These are phyloP conservation scores for Condylura cristata DNA, from an alignment of 2,113 vertebrate species.

Conservation along the genomic window DNA sequence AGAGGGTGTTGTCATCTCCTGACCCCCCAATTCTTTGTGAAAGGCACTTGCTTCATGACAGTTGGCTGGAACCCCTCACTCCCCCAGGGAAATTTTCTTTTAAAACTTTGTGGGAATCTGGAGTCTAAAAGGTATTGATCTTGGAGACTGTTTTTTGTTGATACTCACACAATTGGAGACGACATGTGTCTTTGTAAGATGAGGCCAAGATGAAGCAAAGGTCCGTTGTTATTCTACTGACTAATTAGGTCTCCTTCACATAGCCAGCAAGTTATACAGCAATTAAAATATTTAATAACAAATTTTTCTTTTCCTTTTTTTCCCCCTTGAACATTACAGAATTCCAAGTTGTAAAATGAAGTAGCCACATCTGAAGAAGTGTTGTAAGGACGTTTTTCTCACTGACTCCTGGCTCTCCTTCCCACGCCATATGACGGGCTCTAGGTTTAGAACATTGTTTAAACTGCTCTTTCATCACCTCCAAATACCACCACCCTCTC, in stretches of 20 bases:
- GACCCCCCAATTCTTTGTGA: background rate
- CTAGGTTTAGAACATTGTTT: background rate
- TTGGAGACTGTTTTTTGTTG: slow-evolving; percentile 59
- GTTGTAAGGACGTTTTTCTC: background rate
- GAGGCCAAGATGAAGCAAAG: slow-evolving; percentile 57
- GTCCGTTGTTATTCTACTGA: background rate
- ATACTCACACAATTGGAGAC: slow-evolving; percentile 51
- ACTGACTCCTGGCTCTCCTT: background rate
- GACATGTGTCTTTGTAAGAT: slow-evolving; percentile 50
- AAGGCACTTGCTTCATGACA: slow-evolving; percentile 48
- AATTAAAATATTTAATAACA: background rate
- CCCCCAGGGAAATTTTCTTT: slow-evolving; percentile 43
- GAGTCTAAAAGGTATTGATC: slow-evolving; percentile 24
- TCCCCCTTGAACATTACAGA: background rate
- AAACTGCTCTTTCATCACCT: background rate
- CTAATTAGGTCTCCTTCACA: slow-evolving; percentile 56
- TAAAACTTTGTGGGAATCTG: slow-evolving; percentile 70
- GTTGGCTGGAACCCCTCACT: background rate
- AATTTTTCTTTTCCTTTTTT: background rate
- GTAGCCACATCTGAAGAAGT: background rate
- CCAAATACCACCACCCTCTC: background rate
- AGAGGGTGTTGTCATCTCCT: background rate
- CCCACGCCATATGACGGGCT: background rate
- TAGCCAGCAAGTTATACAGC: background rate
- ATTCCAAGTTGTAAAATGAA: slow-evolving; percentile 11